Evolutionary conservation across 2,888 invertebrate genomes (phyloP).

Genomic region (Mesopsocus fuscifrons): DNA sequence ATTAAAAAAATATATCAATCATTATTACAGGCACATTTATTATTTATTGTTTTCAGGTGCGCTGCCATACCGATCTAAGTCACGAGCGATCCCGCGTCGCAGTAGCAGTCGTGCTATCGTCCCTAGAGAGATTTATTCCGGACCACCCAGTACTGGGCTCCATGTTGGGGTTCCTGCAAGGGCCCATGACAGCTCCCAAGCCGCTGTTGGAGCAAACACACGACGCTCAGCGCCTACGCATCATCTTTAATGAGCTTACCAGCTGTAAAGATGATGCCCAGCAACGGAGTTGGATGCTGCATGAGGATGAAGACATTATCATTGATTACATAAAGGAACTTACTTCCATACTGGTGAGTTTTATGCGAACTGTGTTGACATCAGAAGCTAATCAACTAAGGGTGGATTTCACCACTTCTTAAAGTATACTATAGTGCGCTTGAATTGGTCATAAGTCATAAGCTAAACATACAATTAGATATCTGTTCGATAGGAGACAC

Average conservation of each 20-base stretch:
- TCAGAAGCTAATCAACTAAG: too few relatives aligned
- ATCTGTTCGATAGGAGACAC: too few relatives aligned
- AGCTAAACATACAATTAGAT: too few relatives aligned
- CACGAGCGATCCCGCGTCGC: conserved; percentile 74
- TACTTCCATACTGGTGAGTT: conserved; percentile 56
- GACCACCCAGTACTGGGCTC: conserved; percentile 27
- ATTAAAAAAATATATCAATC: too few relatives aligned
- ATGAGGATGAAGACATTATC: conserved; percentile 83
- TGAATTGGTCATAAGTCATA: too few relatives aligned
- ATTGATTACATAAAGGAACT: conserved; percentile 65
- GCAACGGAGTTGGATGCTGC: conserved; percentile 86
- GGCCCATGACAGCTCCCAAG: conserved; percentile 38
- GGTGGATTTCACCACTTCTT: too few relatives aligned
- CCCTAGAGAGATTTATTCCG: conserved; percentile 35
- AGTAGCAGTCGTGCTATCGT: conserved; percentile 52
- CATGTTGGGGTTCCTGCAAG: conserved; percentile 34
- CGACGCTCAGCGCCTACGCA: conserved; percentile 63
- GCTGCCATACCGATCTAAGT: conserved; percentile 66
- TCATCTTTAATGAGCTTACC: conserved; percentile 65
- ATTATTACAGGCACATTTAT: not conserved
- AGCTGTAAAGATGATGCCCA: conserved; percentile 89
- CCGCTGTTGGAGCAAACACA: conserved; percentile 61
- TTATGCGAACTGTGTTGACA: too few relatives aligned
- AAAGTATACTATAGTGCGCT: too few relatives aligned
- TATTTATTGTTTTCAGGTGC: conserved; percentile 27